These are phyloP conservation scores for Microcaecilia unicolor DNA, from an alignment of 2,797 vertebrate genomes.

Conservation along the genomic window DNA sequence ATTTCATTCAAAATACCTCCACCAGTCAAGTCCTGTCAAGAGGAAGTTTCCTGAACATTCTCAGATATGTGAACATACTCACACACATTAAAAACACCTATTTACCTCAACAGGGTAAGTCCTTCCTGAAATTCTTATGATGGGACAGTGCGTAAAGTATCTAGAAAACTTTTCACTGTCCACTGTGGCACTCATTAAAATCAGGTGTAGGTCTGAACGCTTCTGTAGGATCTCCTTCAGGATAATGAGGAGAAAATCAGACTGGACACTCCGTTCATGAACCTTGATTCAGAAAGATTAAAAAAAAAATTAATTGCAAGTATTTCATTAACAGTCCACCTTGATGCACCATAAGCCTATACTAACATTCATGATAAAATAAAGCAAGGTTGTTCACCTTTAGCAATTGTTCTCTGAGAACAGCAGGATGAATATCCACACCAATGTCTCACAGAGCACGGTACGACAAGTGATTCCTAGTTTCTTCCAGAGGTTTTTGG, in stretches of 20 bases:
- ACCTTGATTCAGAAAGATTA: conserved; percentile 66
- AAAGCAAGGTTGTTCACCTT: too few species aligned
- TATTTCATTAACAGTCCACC: too few species aligned
- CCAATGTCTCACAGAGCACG: too few species aligned
- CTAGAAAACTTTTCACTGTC: conserved; percentile 88
- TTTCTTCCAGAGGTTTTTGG: too few species aligned
- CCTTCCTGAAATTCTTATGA: conserved; percentile 82
- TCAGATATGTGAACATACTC: neutral
- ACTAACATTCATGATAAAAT: too few species aligned
- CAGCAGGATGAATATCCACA: too few species aligned
- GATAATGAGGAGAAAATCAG: conserved; percentile 89
- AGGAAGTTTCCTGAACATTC: neutral
- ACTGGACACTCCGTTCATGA: conserved; percentile 93
- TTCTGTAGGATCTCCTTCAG: conserved; percentile 81
- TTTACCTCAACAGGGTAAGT: conserved; percentile 88
- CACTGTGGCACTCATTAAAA: conserved; percentile 95
- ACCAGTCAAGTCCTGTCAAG: too few species aligned
- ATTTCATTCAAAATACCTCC: neutral
- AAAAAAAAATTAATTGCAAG: too few species aligned
- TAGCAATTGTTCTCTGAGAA: too few species aligned
- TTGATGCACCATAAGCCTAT: neutral
- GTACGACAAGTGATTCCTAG: too few species aligned
- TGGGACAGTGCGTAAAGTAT: conserved; percentile 90
- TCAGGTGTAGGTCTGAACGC: conserved; percentile 79
- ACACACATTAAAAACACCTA: neutral